Evolutionary conservation across 30 jellyfish, hydroid and myxozoan genomes (phyloP).

Genomic region (Pseudorhiza aurosa): DNA sequence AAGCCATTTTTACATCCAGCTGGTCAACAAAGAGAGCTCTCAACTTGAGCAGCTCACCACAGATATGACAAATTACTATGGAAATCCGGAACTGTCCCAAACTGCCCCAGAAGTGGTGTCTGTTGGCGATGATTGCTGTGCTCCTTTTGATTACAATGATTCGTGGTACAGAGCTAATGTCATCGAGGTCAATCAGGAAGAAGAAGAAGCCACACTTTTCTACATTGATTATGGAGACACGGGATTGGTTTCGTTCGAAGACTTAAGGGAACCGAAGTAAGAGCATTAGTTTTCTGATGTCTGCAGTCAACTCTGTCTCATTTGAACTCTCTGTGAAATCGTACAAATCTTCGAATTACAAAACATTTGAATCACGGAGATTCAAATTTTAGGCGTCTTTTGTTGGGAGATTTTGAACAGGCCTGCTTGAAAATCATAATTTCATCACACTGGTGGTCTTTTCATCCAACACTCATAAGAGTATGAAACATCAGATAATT

Average conservation of each 20-base stretch:
- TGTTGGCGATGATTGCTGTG: conserved; percentile 80
- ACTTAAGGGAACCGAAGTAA: conserved; percentile 47
- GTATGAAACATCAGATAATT: no score
- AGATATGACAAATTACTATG: conserved; percentile 68
- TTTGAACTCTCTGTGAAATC: no score
- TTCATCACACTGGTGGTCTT: no score
- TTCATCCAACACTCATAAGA: no score
- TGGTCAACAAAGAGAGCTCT: conserved; percentile 41
- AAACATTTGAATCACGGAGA: no score
- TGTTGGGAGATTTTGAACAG: no score
- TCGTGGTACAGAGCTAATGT: conserved; percentile 90
- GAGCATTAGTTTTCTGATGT: no score
- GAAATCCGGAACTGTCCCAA: conserved; percentile 10
- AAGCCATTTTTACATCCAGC: conserved; percentile 76
- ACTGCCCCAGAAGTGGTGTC: conserved; percentile 16
- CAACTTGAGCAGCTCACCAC: conserved; percentile 64
- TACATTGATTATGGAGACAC: conserved; percentile 93
- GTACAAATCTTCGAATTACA: no score
- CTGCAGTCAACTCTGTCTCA: no score
- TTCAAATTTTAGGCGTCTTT: no score
- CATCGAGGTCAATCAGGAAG: conserved; percentile 38
- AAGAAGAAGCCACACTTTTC: conserved; percentile 36
- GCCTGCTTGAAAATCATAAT: no score
- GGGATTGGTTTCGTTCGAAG: conserved; percentile 50
- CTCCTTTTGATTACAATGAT: conserved; percentile 79